Conservation (phyloP, 2,797 vertebrate genomes). For the Lemur catta region DNA sequence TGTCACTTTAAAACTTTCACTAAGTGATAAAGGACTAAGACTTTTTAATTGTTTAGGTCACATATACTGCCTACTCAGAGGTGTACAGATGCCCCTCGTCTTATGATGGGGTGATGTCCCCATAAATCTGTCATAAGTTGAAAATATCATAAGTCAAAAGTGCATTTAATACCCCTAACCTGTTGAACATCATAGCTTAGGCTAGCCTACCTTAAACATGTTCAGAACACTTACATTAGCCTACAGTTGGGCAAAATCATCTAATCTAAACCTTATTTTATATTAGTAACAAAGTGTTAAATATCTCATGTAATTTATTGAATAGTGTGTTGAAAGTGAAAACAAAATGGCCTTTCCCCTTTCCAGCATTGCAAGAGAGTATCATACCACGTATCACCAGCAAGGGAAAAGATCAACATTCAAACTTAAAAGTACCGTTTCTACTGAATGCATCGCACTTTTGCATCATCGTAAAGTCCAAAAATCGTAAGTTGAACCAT, state of each 20-base stretch:
- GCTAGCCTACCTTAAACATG: neutral
- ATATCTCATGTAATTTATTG: neutral
- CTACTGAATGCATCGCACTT: neutral
- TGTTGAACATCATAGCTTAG: neutral
- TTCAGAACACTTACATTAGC: neutral
- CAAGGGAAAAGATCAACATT: neutral
- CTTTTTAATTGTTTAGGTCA: conserved; percentile 65
- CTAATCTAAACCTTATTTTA: neutral
- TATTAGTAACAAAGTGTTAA: neutral
- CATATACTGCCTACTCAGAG: conserved; percentile 42
- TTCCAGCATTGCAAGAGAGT: neutral
- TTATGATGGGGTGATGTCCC: neutral
- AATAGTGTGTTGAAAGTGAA: neutral
- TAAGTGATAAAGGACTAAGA: conserved; percentile 71
- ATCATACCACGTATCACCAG: neutral
- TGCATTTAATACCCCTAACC: neutral
- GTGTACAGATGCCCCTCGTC: neutral
- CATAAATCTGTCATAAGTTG: neutral
- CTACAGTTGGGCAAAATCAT: neutral
- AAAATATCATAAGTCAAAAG: neutral
- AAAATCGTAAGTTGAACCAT: neutral
- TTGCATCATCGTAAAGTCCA: neutral
- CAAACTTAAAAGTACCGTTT: neutral
- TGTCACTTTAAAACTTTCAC: conserved; percentile 63
- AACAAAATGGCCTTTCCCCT: neutral